Conservation (phyloP, 2,888 invertebrate genomes). For the Plebejus argus region DNA sequence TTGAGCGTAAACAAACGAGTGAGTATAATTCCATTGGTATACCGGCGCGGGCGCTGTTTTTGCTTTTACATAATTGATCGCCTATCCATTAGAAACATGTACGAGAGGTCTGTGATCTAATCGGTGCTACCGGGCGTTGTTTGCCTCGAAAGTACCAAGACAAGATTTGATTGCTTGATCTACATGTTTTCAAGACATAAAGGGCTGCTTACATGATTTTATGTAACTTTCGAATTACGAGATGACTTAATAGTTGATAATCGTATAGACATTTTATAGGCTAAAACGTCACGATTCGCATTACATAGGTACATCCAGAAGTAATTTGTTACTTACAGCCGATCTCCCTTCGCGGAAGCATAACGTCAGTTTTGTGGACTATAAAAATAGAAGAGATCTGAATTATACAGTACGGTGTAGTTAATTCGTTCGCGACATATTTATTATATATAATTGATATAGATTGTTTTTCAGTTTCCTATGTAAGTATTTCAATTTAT, state of each 20-base stretch:
- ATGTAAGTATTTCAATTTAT: no score
- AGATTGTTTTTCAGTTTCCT: no score
- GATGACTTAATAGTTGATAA: not conserved
- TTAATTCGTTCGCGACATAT: not conserved
- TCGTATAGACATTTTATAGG: not conserved
- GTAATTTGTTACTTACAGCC: conserved; percentile 1
- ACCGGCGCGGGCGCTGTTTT: conserved; percentile 43
- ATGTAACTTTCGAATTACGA: not conserved
- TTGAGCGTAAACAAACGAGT: conserved; percentile 78
- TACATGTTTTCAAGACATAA: not conserved
- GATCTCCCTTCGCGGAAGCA: conserved; percentile 17
- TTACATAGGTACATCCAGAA: conserved; percentile 2
- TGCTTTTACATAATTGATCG: conserved; percentile 15
- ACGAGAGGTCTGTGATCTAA: conserved; percentile 26
- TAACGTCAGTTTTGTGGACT: conserved; percentile 20
- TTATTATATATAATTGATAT: no score
- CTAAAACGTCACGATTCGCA: not conserved
- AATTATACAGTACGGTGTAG: not conserved
- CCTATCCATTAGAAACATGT: conserved; percentile 3
- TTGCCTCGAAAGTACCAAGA: not conserved
- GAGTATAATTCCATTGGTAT: conserved; percentile 61
- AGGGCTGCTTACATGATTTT: not conserved
- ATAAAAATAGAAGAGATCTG: conserved; percentile 10
- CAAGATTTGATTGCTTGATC: not conserved
- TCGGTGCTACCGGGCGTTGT: not conserved